A percentile compares a stretch with the other conserved stretches of the same genome.
Evolutionary conservation across 2,797 vertebrate species (phyloP).

Genomic region (Cetoscarus ocellatus): DNA sequence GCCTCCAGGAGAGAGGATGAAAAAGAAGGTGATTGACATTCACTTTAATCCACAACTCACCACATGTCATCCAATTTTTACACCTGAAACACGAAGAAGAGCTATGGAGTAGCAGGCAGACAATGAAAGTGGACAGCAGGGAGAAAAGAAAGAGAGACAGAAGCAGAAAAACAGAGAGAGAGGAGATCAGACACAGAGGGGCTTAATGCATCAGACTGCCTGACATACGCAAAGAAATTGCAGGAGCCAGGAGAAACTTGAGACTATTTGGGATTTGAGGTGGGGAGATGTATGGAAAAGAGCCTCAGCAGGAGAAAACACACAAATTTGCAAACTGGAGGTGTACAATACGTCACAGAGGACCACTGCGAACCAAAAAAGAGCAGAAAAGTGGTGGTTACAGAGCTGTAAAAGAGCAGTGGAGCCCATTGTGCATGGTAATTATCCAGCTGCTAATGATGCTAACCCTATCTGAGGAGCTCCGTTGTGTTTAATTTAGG

Average conservation of each 20-base stretch:
- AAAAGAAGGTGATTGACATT: slow-evolving; percentile 77
- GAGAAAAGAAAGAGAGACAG: slow-evolving; percentile 18
- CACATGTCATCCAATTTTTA: slow-evolving; percentile 75
- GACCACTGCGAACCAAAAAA: slow-evolving; percentile 32
- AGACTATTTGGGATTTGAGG: slow-evolving; percentile 42
- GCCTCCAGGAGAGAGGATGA: slow-evolving; percentile 67
- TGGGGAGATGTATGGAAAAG: slow-evolving; percentile 32
- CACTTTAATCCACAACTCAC: slow-evolving; percentile 75
- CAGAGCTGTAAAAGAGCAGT: slow-evolving; percentile 41
- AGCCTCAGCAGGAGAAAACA: slow-evolving; percentile 8
- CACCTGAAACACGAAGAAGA: slow-evolving; percentile 59
- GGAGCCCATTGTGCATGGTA: slow-evolving; percentile 51
- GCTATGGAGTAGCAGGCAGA: slow-evolving; percentile 37
- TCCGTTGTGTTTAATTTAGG: slow-evolving; percentile 74
- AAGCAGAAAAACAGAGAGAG: slow-evolving; percentile 14
- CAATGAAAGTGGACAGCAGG: slow-evolving; percentile 61
- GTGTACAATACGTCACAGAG: slow-evolving; percentile 28
- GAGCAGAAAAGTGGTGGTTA: slow-evolving; percentile 48
- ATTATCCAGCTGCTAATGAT: slow-evolving; percentile 73
- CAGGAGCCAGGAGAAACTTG: slow-evolving; percentile 16
- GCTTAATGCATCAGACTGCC: slow-evolving; percentile 46
- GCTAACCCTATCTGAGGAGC: slow-evolving; percentile 60
- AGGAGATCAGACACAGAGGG: slow-evolving; percentile 36
- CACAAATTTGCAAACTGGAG: slow-evolving; percentile 20
- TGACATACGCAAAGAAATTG: slow-evolving; percentile 46